phyloP scores from a whole-genome alignment of 2,113 vertebrate genomes.

The Xiphophorus hellerii region DNA sequence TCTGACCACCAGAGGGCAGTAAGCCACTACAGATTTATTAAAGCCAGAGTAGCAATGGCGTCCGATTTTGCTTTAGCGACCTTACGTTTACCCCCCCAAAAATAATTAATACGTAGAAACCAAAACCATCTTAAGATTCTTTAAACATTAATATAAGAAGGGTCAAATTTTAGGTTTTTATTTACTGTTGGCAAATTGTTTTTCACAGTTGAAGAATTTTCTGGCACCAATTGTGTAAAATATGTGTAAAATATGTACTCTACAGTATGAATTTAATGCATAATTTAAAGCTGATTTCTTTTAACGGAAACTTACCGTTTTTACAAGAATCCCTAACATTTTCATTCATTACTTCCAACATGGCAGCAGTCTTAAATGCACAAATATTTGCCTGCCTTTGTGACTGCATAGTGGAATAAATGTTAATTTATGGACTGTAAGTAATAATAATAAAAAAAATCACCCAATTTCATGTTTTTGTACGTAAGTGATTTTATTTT shows the following conservation, averaged over 20 bases:
- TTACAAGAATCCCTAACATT: not conserved
- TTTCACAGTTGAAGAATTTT: too few species aligned
- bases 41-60: not conserved
- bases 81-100: not conserved
- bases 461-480: conserved; percentile 47
- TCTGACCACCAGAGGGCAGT: conserved; percentile 63
- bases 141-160: too few species aligned
- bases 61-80: too few species aligned
- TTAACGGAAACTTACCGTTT: not conserved
- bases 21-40: conserved; percentile 7
- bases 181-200: too few species aligned
- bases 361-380: not conserved
- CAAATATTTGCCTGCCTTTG: not conserved
- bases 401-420: not conserved
- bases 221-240: too few species aligned
- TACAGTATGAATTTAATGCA: too few species aligned
- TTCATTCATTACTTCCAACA: not conserved
- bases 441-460: not conserved
- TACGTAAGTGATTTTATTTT: conserved; percentile 74
- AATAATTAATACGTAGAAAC: not conserved
- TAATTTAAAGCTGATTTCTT: too few species aligned
- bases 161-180: too few species aligned
- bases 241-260: not conserved
- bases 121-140: not conserved
- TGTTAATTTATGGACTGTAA: not conserved